A percentile compares a stretch with the other conserved stretches of the same genome.
Evolutionary conservation across 1,140 invertebrate species (phyloP).

Genomic region (Drosophila pectinifera): DNA sequence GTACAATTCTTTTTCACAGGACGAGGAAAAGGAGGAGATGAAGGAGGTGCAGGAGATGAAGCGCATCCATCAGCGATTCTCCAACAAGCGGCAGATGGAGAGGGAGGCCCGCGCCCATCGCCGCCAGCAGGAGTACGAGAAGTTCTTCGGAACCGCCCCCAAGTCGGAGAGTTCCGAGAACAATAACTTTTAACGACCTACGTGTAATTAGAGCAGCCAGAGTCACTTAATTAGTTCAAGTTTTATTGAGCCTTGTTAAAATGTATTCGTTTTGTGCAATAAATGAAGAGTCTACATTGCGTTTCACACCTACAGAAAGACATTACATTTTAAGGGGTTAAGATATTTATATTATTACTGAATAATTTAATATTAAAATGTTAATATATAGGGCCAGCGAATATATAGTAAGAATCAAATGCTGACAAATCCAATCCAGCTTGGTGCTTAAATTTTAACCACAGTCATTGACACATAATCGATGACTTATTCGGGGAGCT

Average conservation of each 20-base stretch:
- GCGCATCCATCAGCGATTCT: slow-evolving; percentile 91
- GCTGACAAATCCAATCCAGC: neutral
- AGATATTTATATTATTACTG: too few relatives aligned
- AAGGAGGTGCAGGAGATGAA: slow-evolving; percentile 97
- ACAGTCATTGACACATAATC: slow-evolving; percentile 46
- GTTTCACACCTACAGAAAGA: slow-evolving; percentile 5
- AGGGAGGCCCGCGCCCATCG: slow-evolving; percentile 68
- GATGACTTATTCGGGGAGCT: slow-evolving; percentile 35
- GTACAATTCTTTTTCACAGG: slow-evolving; percentile 86
- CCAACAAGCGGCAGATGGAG: slow-evolving; percentile 88
- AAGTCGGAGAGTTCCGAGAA: slow-evolving; percentile 64
- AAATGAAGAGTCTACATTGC: slow-evolving; percentile 33
- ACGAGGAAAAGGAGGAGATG: slow-evolving; percentile 96
- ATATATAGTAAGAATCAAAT: too few relatives aligned
- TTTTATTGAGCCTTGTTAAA: slow-evolving; percentile 71
- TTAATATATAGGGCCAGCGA: too few relatives aligned
- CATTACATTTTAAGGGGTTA: too few relatives aligned
- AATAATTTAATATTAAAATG: too few relatives aligned
- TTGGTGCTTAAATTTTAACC: neutral
- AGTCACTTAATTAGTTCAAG: slow-evolving; percentile 63
- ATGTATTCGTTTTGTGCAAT: slow-evolving; percentile 54
- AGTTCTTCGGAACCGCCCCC: slow-evolving; percentile 74
- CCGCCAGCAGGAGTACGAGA: slow-evolving; percentile 78
- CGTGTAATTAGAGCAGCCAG: slow-evolving; percentile 1
- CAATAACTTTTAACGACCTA: slow-evolving; percentile 55